Percentiles rank a stretch among this genome's conserved stretches.
phyloP scores from a whole-genome alignment of 2,797 vertebrate genomes.

The Chaunax sp. region DNA sequence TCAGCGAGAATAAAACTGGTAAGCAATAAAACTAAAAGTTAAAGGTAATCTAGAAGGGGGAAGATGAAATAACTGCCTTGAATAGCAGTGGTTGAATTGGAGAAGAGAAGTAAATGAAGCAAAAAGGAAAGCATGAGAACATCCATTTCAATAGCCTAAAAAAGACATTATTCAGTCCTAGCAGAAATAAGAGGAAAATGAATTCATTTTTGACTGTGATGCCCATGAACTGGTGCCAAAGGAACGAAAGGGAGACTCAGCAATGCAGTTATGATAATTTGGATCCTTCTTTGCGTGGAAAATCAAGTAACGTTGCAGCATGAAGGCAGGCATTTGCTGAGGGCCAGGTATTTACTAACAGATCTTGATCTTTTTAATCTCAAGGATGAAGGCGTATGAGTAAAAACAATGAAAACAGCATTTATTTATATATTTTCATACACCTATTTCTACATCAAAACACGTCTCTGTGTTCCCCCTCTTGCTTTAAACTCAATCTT shows the following conservation, averaged over 20 bases:
- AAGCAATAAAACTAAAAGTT: conserved; percentile 15
- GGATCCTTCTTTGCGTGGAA: conserved; percentile 55
- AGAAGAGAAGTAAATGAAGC: conserved; percentile 40
- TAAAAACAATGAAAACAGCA: background rate
- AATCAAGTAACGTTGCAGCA: conserved; percentile 42
- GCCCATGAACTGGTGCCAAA: conserved; percentile 52
- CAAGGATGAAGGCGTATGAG: conserved; percentile 10
- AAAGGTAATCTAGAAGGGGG: conserved; percentile 7
- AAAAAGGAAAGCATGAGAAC: conserved; percentile 45
- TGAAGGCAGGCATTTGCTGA: conserved; percentile 47
- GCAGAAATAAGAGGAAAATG: conserved; percentile 67
- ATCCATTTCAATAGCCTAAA: conserved; percentile 59
- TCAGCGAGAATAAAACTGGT: conserved; percentile 7
- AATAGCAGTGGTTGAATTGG: conserved; percentile 5
- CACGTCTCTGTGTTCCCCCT: background rate
- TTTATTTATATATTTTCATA: conserved; percentile 14
- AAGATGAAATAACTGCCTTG: conserved; percentile 18
- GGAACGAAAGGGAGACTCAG: conserved; percentile 53
- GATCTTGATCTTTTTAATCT: conserved; percentile 35
- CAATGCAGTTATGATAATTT: conserved; percentile 53
- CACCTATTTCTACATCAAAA: conserved; percentile 29
- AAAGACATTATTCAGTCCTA: conserved; percentile 76
- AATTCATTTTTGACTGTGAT: conserved; percentile 65
- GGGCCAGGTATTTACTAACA: conserved; percentile 42
- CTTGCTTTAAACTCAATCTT: conserved; percentile 7